Conservation (phyloP, 2,888 invertebrate genomes). For the Drepana falcataria region DNA sequence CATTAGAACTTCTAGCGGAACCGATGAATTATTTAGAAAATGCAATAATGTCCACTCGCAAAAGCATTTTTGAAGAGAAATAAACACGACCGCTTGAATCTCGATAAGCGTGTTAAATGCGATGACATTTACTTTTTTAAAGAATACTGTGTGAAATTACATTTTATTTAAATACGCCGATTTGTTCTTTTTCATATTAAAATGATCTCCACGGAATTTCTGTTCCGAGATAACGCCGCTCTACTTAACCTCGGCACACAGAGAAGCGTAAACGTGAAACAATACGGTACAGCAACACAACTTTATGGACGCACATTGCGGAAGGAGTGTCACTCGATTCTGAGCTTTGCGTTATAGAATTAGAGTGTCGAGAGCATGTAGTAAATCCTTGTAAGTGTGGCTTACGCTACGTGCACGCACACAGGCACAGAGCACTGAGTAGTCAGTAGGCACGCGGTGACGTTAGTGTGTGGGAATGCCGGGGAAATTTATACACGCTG, state of each 20-base stretch:
- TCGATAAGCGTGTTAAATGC: neutral
- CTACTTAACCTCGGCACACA: slow-evolving; percentile 78
- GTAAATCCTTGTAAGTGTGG: slow-evolving; percentile 26
- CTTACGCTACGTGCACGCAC: slow-evolving; percentile 57
- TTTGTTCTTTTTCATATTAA: neutral
- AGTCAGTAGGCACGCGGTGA: slow-evolving; percentile 45
- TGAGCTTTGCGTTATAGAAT: slow-evolving; percentile 25
- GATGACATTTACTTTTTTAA: neutral
- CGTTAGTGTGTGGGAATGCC: slow-evolving; percentile 66
- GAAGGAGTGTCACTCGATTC: slow-evolving; percentile 22
- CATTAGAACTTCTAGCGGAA: neutral
- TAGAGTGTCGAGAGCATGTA: slow-evolving; percentile 26
- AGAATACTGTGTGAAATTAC: neutral
- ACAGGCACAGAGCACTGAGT: slow-evolving; percentile 30
- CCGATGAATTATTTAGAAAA: neutral
- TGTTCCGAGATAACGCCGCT: slow-evolving; percentile 77
- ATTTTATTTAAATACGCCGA: neutral
- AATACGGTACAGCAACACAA: slow-evolving; percentile 75
- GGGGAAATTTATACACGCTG: slow-evolving; percentile 73
- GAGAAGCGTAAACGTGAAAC: slow-evolving; percentile 76
- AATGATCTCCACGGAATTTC: slow-evolving; percentile 63
- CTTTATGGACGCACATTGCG: slow-evolving; percentile 44
- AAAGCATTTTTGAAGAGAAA: neutral
- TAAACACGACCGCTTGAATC: neutral
- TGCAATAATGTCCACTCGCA: neutral